Conservation (phyloP, 2,888 invertebrate species). For the Auanema freiburgensis region DNA sequence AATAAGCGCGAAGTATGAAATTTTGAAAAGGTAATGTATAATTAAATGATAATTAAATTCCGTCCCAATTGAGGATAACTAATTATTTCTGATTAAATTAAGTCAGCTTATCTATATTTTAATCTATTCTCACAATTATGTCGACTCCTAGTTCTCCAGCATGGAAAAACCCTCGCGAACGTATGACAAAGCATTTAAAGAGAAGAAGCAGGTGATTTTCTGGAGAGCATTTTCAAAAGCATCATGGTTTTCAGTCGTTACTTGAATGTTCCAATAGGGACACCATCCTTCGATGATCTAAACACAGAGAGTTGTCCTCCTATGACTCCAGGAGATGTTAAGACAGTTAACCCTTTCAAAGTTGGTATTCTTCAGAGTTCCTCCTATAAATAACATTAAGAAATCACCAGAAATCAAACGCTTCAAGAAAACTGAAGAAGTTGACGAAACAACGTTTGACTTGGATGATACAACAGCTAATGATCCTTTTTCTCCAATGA, state of each 20-base stretch:
- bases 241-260: conserved; percentile 5
- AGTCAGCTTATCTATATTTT: no score
- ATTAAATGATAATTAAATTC: no score
- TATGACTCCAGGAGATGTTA: not conserved
- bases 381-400: not conserved
- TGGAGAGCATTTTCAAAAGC: not conserved
- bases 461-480: conserved; percentile 21
- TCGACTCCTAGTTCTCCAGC: conserved; percentile 14
- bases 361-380: not conserved
- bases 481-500: conserved; percentile 13
- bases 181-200: conserved; percentile 16
- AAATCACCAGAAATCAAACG: conserved; percentile 8
- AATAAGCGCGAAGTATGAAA: no score
- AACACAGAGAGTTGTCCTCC: conserved; percentile 24
- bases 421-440: not conserved
- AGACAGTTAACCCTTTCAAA: conserved; percentile 17
- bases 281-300: conserved; percentile 10
- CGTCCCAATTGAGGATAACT: no score
- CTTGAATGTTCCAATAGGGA: conserved; percentile 3
- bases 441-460: conserved; percentile 12
- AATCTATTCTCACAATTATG: no score
- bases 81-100: no score
- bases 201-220: conserved; percentile 19
- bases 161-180: conserved; percentile 22
- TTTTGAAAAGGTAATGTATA: no score